Base-by-base conservation (phyloP, 2,113 vertebrate species). In the Callaeas wilsoni region DNA sequence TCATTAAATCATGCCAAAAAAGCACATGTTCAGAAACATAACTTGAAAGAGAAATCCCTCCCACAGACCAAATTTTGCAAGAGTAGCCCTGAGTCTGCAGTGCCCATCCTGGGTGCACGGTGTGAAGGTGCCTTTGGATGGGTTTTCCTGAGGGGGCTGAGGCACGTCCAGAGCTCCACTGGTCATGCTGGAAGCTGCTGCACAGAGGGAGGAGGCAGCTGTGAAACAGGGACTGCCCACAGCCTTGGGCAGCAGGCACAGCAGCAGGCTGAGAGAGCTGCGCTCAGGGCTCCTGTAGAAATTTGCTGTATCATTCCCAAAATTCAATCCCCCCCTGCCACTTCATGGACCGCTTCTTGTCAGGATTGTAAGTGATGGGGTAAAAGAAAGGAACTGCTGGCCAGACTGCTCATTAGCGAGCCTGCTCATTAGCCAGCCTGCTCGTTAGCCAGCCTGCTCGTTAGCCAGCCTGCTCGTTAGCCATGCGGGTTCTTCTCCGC, bases 31-130 rank as follows among this genome's bases (percentile, higher is more conserved):
- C 87, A 49, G 75, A 39, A 73, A 73, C 37, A 73, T 68, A 60
- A 65, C 15, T 42, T 59, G n/a, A 82, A 82, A 74, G 68, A 63
- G 44, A 91, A 95, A 57, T 59, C 84, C 60, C 57, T 91, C 42
- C 75, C 33, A 35, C 9, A 4, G n/a, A 20, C 13, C 32, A 70
- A 65, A 50, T 0, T 30, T 41, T 76, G 44, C 60, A 74, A 69
- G 12, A 57, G 49, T 10, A 63, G 60, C 87, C 71, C 29, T 13
- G 55, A 49, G 53, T 6, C 37, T 26, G 32, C 63, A 68, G 55
- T 20, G 35, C 71, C 41, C 49, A 17, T 39, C 47, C 56, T 25
- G 35, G 14, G 7, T 15, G 18, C 0, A 0, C 11, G 12, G 17
- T 7, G 32, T 33, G 57, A 71, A 42, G 17, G 30, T 55, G 49